Evolutionary conservation across 2,113 vertebrate genomes (phyloP), one percentile per base, ranked within the genome.

Genomic region (Reinhardtius hippoglossoides): DNA sequence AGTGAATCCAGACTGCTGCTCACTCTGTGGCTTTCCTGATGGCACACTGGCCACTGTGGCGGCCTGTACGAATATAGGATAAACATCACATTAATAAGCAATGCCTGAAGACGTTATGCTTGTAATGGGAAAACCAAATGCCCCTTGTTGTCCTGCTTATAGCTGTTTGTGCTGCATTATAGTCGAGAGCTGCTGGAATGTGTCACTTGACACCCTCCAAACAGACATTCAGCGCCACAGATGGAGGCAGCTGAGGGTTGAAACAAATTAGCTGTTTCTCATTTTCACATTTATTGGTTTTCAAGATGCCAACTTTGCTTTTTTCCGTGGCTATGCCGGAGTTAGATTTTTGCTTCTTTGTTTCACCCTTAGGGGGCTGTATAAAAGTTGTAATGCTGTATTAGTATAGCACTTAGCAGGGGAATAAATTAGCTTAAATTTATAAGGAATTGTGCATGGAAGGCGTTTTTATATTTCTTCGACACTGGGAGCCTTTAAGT

Each of bases 211-310:
- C 16, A 16, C 55, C 15, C 57, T 37, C 40, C 3, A 8, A 42
- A 13, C 40, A 26, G 31, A 44, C 65, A 42, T 40, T 60, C 27
- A 62, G 52, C 52, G 44, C 50, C 50, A 23, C 8, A 55, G 21
- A 67, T 64, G 52, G 55, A n/a, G 27, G 27, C 63, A 67, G n/a
- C 54, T 50, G 52, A 35, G 5, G 8, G 15, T 40, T n/a, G 13
- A 23, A 54, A 27, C 48, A n/a, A 24, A 42, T 56, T 40, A 24
- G 4, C 16, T 26, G 12, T 26, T 42, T 55, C 35, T 70, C 55
- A 48, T 23, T 48, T 75, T 74, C 40, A 66, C 40, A 40, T 58
- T 66, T 40, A 67, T 52, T 37, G 21, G 26, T 66, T 67, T 66
- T 64, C 48, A n/a, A 56, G 37, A 31, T 15, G 44, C 14, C 37